Percentiles rank a stretch among this genome's conserved stretches.
These are phyloP conservation scores for Zaprionus tsacasi DNA, from an alignment of 1,140 invertebrate genomes.

Conservation along the genomic window DNA sequence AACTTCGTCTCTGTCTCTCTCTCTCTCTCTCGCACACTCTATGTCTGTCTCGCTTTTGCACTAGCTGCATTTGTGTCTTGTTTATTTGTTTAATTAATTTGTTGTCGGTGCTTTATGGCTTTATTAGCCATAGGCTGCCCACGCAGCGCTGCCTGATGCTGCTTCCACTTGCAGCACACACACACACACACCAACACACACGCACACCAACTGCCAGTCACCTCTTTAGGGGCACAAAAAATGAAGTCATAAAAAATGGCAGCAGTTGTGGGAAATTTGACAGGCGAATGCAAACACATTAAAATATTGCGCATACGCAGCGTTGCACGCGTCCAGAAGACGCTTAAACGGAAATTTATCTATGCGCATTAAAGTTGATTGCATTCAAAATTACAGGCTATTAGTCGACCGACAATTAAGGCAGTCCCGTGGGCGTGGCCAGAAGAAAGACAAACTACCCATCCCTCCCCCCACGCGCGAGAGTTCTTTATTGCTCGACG, in stretches of 20 bases:
- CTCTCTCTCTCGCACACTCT: background rate
- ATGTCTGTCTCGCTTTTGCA: slow-evolving; percentile 12
- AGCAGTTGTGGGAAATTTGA: slow-evolving; percentile 59
- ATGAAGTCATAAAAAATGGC: slow-evolving; percentile 74
- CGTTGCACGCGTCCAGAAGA: slow-evolving; percentile 26
- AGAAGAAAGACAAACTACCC: too few relatives aligned
- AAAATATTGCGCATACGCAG: slow-evolving; percentile 74
- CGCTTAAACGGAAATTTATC: slow-evolving; percentile 81
- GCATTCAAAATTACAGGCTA: slow-evolving; percentile 77
- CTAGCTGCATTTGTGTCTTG: slow-evolving; percentile 51
- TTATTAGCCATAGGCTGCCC: slow-evolving; percentile 55
- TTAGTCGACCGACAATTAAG: slow-evolving; percentile 76
- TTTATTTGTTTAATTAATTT: slow-evolving; percentile 80
- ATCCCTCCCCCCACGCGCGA: background rate
- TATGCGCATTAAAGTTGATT: slow-evolving; percentile 74
- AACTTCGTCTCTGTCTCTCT: slow-evolving; percentile 7
- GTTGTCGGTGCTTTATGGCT: slow-evolving; percentile 55
- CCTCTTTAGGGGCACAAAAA: slow-evolving; percentile 41
- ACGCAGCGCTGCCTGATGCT: slow-evolving; percentile 42
- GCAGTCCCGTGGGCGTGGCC: slow-evolving; percentile 22
- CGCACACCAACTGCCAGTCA: background rate
- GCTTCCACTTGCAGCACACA: slow-evolving; percentile 46
- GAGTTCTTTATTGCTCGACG: slow-evolving; percentile 57
- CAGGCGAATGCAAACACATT: slow-evolving; percentile 57
- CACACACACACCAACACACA: background rate